Evolutionary conservation across 2,113 vertebrate species (phyloP).

Genomic region (Puffinus mauretanicus): DNA sequence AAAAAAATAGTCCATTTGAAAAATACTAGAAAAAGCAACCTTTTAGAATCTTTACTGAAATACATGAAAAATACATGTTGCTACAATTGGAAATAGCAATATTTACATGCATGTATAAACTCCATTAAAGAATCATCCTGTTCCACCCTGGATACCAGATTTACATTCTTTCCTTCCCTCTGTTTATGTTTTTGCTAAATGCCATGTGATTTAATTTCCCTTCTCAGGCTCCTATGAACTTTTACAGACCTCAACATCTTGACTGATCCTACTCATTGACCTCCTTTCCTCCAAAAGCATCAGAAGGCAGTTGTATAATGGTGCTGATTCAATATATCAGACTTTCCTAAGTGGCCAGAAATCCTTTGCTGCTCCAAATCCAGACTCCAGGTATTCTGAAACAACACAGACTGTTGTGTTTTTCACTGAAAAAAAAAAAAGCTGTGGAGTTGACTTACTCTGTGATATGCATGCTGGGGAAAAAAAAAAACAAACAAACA

Average conservation of each 20-base stretch:
- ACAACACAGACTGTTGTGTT: not conserved
- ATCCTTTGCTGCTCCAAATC: not conserved
- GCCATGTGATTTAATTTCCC: not conserved
- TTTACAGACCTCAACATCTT: not conserved
- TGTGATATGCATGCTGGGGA: not conserved
- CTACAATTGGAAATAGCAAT: not conserved
- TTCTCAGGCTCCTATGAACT: not conserved
- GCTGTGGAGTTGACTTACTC: not conserved
- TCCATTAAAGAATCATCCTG: not conserved
- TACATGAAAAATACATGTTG: not conserved
- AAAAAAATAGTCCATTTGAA: not conserved
- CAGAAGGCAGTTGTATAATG: not conserved
- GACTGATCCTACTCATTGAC: not conserved
- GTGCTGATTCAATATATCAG: not conserved
- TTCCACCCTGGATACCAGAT: not conserved
- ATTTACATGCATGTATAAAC: not conserved
- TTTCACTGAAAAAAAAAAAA: not conserved
- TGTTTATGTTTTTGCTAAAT: not conserved
- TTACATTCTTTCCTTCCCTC: not conserved
- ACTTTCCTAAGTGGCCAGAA: not conserved
- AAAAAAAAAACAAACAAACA: too few species aligned
- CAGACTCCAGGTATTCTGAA: not conserved
- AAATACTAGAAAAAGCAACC: not conserved
- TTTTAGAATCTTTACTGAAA: not conserved
- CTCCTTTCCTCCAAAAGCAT: not conserved